phyloP scores from a whole-genome alignment of 2,797 vertebrate genomes.

The Hylomyscus alleni region DNA sequence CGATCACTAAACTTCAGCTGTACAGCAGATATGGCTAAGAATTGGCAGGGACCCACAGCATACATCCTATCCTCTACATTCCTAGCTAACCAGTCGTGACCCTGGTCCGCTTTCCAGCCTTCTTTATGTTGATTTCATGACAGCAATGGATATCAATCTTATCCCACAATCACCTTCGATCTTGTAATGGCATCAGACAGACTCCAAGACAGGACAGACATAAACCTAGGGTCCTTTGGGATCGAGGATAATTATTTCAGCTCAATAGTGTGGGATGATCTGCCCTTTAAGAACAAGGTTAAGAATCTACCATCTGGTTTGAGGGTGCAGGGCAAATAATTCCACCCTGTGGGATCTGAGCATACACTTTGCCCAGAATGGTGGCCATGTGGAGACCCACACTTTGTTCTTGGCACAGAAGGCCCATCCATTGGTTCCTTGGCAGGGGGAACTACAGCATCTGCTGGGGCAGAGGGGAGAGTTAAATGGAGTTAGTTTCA shows the following conservation, averaged over 20 bases:
- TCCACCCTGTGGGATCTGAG: not conserved
- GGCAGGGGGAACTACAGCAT: constrained; percentile 26
- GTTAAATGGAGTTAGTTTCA: constrained; percentile 53
- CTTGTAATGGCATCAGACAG: not conserved
- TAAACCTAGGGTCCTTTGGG: not conserved
- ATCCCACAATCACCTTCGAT: not conserved
- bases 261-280: not conserved
- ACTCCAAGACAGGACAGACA: not conserved
- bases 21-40: not conserved
- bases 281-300: constrained; percentile 11
- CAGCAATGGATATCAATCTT: not conserved
- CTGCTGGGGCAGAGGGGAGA: constrained; percentile 38
- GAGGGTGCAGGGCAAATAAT: not conserved
- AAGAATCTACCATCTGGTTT: not conserved
- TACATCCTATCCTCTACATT: not conserved
- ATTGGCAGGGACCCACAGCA: too few relatives aligned
- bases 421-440: not conserved
- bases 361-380: not conserved
- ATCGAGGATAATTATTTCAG: not conserved
- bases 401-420: constrained; percentile 58
- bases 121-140: not conserved
- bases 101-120: not conserved
- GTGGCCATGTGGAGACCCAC: constrained; percentile 6
- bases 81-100: not conserved
- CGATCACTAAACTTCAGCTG: not conserved